Evolutionary conservation across 92 coral and sea anemone genomes (phyloP), one percentile per base, ranked within the genome.

Genomic region (Scolanthus callimorphus): DNA sequence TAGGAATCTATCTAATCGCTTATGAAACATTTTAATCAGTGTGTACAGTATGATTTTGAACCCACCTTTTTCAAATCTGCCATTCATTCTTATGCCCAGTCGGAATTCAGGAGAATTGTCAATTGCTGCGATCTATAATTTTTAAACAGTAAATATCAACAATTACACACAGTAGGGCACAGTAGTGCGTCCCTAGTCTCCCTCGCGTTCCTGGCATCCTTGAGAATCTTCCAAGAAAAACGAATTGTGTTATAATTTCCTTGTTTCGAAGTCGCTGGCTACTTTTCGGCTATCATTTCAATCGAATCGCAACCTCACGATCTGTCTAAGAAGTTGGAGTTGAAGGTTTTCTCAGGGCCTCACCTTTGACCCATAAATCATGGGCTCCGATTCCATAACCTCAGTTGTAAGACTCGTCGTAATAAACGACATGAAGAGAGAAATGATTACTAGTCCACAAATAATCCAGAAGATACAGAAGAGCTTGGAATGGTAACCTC

Each of bases 341-440:
- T 34, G 8, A 15, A 6, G 8, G 15, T 34, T 6, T 6, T 34
- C 41, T 34, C 15, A 34, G 41, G 6, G 17, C 63, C 76, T 41
- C 67, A 87, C 97, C 81, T 77, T 78, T 9, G 96, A 78, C n/a
- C 97, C 97, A 67, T 91, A 91, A 26, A 91, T 73, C 45, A 68
- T 59, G 17, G 71, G 48, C 51, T 76, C 76, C 26, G 90, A 75
- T 28, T 51, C 60, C 67, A 88, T 85, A 21, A 84, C 62, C 30
- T 86, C 85, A 27, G 81, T 80, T 0, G 97, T 91, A 51, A 91
- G 70, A n/a, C 90, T 65, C 31, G 96, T 63, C 15, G 97, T 91
- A 29, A 91, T 76, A 44, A 91, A 71, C 11, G 97, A 91, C 85
- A 85, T 91, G 80, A 87, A 88, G 2, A 91, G 74, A 17, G 91